Percentiles rank a stretch among this genome's conserved stretches.
Conservation (phyloP, 35 echinoderm and acorn worm genomes). For the Patiria miniata region DNA sequence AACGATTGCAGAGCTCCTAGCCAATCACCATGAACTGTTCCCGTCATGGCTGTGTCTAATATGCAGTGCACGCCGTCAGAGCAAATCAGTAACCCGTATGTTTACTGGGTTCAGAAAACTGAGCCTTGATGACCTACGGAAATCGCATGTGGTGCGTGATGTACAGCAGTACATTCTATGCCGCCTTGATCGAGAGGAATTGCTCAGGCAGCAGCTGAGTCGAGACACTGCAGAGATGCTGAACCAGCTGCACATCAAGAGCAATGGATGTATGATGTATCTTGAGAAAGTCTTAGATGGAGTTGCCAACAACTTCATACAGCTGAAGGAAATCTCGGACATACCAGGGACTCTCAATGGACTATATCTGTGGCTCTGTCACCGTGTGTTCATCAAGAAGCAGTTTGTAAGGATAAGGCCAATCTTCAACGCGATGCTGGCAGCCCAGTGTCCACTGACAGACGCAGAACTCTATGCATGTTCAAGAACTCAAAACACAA, state of each 20-base stretch:
- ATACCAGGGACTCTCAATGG: slow-evolving; percentile 99
- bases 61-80: slow-evolving; percentile 94
- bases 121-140: slow-evolving; percentile 92
- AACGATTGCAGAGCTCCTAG: slow-evolving; percentile 92
- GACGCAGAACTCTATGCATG: slow-evolving; percentile 88
- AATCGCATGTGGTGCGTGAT: slow-evolving; percentile 95
- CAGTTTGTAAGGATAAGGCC: slow-evolving; percentile 89
- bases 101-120: slow-evolving; percentile 98
- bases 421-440: slow-evolving; percentile 81
- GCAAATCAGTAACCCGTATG: slow-evolving; percentile 92
- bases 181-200: slow-evolving; percentile 88
- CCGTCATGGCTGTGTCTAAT: slow-evolving; percentile 92
- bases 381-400: slow-evolving; percentile 81
- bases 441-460: slow-evolving; percentile 79
- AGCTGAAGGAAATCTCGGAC: slow-evolving; percentile 83
- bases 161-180: slow-evolving; percentile 98
- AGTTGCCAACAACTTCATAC: slow-evolving; percentile 87
- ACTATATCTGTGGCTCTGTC: slow-evolving; percentile 95
- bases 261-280: slow-evolving; percentile 98
- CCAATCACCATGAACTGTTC: slow-evolving; percentile 98
- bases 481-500: slow-evolving; percentile 80
- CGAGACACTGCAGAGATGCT: slow-evolving; percentile 98
- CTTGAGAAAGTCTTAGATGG: slow-evolving; percentile 95
- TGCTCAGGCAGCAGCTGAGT: slow-evolving; percentile 88
- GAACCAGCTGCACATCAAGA: slow-evolving; percentile 97